phyloP scores from a whole-genome alignment of 2,113 vertebrate species.

The Urocitellus parryii region DNA sequence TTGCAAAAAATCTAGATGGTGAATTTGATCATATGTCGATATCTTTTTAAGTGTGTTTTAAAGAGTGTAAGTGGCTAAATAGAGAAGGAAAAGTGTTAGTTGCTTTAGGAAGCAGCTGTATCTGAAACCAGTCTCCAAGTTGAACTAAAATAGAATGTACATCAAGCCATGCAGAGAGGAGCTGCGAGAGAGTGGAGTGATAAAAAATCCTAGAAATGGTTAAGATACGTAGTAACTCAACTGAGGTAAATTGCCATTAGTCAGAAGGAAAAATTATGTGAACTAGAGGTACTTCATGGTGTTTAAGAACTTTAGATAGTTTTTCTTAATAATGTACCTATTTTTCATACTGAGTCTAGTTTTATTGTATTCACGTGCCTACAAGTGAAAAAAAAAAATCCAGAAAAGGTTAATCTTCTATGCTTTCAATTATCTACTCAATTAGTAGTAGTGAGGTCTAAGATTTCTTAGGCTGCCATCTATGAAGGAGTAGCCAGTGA shows the following conservation, averaged over 20 bases:
- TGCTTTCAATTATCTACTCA: conserved; percentile 58
- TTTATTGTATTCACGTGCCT: conserved; percentile 48
- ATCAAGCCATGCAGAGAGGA: background rate
- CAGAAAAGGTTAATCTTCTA: conserved; percentile 34
- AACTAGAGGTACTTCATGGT: background rate
- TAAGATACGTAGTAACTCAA: conserved; percentile 19
- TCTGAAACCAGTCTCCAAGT: background rate
- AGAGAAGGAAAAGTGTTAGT: background rate
- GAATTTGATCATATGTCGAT: background rate
- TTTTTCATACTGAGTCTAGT: conserved; percentile 43
- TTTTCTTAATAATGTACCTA: background rate
- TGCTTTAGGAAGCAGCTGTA: background rate
- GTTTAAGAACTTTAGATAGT: background rate
- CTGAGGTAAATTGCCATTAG: conserved; percentile 29
- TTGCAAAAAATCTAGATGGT: background rate
- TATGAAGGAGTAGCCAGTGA: conserved; percentile 33
- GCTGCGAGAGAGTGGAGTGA: background rate
- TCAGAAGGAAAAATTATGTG: background rate
- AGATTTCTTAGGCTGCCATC: conserved; percentile 14
- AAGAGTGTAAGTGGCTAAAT: background rate
- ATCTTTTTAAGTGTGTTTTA: conserved; percentile 43
- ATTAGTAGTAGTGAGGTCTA: conserved; percentile 31
- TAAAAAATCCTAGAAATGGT: background rate
- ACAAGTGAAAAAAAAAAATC: conserved; percentile 19
- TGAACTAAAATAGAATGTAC: background rate